phyloP scores from a whole-genome alignment of 1,140 invertebrate species.

The Hormaphis cornu region DNA sequence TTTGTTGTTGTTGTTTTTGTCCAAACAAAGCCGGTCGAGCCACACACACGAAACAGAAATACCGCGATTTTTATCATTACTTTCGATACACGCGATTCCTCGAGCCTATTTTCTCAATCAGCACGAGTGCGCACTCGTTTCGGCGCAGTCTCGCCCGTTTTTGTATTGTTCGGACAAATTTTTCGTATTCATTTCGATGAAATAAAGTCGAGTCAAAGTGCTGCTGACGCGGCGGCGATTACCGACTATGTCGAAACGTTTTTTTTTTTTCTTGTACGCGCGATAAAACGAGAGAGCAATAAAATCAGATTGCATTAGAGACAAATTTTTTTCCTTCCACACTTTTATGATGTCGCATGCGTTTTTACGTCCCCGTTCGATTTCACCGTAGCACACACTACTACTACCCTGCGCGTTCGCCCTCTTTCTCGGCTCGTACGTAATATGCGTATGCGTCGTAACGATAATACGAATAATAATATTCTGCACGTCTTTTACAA shows the following conservation, averaged over 20 bases:
- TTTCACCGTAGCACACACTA: neutral
- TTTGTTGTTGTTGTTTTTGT: too few relatives aligned
- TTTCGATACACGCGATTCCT: too few relatives aligned
- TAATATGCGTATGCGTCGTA: slow-evolving; percentile 1
- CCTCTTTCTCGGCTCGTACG: neutral
- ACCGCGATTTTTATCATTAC: too few relatives aligned
- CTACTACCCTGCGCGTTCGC: neutral
- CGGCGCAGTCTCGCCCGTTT: too few relatives aligned
- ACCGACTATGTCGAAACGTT: neutral
- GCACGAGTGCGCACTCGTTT: too few relatives aligned
- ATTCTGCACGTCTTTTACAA: too few relatives aligned
- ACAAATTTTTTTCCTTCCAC: slow-evolving; percentile 11
- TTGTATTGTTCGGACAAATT: neutral
- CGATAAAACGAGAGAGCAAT: slow-evolving; percentile 1
- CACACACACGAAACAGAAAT: too few relatives aligned
- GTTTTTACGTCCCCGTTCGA: neutral
- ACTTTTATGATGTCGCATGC: neutral
- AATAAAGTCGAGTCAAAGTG: neutral
- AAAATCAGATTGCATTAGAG: slow-evolving; percentile 14
- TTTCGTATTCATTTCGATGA: neutral
- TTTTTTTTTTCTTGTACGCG: too few relatives aligned
- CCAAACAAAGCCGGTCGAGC: too few relatives aligned
- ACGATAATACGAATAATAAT: too few relatives aligned
- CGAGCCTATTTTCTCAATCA: too few relatives aligned
- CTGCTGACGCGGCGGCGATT: neutral